Base-by-base conservation (phyloP, 2,113 vertebrate genomes). In the Istiophorus platypterus region DNA sequence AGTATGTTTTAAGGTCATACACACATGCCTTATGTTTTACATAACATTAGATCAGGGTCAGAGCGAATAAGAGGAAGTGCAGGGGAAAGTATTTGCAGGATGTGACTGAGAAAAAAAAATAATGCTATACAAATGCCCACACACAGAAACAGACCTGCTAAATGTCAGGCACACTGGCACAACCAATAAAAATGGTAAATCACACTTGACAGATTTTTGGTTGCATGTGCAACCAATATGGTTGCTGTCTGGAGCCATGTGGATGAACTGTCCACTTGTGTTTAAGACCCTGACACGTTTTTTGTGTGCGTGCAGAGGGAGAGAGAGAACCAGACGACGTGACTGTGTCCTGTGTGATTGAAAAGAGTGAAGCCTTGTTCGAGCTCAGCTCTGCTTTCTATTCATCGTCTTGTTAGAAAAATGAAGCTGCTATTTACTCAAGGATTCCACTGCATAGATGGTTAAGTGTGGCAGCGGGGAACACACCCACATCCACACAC, bases 341-440 rank as follows among this genome's bases (percentile, higher is more conserved):
- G 74, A 51, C 18, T 72, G 72, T 39, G 37, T 67, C n/a, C 15
- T 72, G 49, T 54, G 26, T 72, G 68, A 61, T 7, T 58, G 59
- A 62, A 64, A 82, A 72, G 77, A 57, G 61, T 68, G 81, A 71
- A 10, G 24, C 58, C 76, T 82, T 86, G 84, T 86, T 76, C 56
- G 2, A 15, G 27, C 61, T 64, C 29, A 24, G 26, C 56, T 85
- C 74, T 29, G 65, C 67, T 85, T 75, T 69, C 63, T 72, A 68
- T 72, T 71, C 72, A 47, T 3, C 71, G 17, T 74, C 62, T 51
- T 22, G 34, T 69, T 72, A 34, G 12, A 67, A 68, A 82, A 20
- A 70, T 72, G 73, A 47, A 78, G 72, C 72, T 37, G 31, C 54
- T 78, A 9, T 77, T 84, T 86, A 61, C 84, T 78, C 80, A 82